Base-by-base conservation (phyloP, 2,888 invertebrate genomes). In the Drosophila robusta region DNA sequence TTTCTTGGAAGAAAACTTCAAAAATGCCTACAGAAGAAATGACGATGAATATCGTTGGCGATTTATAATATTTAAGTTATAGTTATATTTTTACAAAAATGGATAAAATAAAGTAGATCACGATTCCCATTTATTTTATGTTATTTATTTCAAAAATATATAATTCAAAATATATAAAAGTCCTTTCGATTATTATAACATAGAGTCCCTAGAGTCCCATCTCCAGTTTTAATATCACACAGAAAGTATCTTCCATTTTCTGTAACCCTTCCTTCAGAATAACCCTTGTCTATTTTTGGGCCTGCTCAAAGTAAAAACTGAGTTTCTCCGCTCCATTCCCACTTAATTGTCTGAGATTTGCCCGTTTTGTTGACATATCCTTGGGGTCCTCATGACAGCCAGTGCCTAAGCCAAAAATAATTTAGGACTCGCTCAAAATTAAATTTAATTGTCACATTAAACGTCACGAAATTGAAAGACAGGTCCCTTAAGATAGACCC, bases 401-500 rank as follows among this genome's bases (percentile, higher is more conserved):
- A 36, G 29, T 45, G 42, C 14, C 38, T 54, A 68, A 38, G 56
- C 36, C 36, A 42, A 56, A 76, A 68, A 75, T 76, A 76, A 75
- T 75, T 68, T 45, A 75, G 55, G 63, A 49, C 77, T 64, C 54
- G 60, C 77, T 55, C 46, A 36, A 73, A 87, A 75, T 80, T 69
- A 87, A 84, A 87, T 83, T 84, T 83, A 83, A 83, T 83, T 83
- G 87, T 81, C 82, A 81, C 80, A 84, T 87, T 83, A 83, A 83
- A 84, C 61, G 84, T 71, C 70, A 72, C 60, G 76, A 52, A 77
- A 75, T 79, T 79, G 69, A 74, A 71, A 82, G 77, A 84, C 72
- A 67, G 70, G 63, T 80, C 84, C 87, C 82, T 55, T 60, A 83
- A 75, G 84, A 68, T 46, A 47, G 36, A 58, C 65, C 65, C 32